Evolutionary conservation across 2,113 vertebrate genomes (phyloP).

Genomic region (Hassar affinis): DNA sequence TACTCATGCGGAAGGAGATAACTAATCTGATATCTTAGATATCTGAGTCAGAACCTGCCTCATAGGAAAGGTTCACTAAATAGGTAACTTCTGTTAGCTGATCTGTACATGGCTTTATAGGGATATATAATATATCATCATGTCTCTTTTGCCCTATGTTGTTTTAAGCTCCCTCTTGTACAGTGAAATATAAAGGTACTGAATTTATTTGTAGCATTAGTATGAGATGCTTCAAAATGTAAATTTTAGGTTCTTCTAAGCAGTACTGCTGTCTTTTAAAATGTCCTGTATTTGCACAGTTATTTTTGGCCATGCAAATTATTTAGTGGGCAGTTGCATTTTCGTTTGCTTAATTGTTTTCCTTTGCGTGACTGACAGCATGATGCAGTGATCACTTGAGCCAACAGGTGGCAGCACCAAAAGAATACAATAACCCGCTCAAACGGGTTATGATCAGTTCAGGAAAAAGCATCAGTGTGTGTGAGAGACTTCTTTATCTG

Average conservation of each 20-base stretch:
- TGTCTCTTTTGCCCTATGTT: neutral
- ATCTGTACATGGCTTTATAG: neutral
- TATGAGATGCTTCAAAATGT: neutral
- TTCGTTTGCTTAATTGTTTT: neutral
- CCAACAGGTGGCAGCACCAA: neutral
- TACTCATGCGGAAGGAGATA: neutral
- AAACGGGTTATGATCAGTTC: neutral
- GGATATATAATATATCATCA: neutral
- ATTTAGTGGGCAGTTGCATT: neutral
- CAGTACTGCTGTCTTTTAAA: neutral
- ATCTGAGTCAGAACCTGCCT: neutral
- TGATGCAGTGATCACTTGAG: neutral
- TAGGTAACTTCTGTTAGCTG: neutral
- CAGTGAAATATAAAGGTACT: neutral
- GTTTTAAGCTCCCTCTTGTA: neutral
- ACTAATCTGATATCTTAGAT: neutral
- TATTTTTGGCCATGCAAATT: neutral
- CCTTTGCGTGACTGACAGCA: neutral
- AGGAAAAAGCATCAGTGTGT: neutral
- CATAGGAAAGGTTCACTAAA: neutral
- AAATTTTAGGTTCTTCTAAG: neutral
- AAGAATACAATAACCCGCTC: neutral
- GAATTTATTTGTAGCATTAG: neutral
- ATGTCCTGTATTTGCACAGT: neutral
- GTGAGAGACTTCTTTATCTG: neutral